phyloP scores from a whole-genome alignment of 2,113 vertebrate genomes.

The Calidris pygmaea region DNA sequence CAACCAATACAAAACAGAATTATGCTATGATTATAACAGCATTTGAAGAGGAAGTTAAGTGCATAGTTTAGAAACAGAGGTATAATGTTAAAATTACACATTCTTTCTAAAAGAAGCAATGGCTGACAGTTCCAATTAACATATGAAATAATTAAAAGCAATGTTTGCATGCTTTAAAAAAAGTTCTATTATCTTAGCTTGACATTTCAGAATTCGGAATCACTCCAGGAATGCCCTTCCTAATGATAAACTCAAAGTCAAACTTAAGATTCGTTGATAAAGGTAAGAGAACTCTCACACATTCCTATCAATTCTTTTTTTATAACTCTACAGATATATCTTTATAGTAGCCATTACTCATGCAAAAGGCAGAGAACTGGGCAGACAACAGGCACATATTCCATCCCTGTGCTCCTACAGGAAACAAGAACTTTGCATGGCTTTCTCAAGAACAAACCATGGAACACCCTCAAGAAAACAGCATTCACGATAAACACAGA shows the following conservation, averaged over 20 bases:
- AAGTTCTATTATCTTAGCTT: background rate
- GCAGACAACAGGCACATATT: background rate
- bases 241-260: background rate
- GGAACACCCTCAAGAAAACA: conserved; percentile 15
- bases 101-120: background rate
- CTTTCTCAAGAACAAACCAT: conserved; percentile 1
- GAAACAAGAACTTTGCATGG: background rate
- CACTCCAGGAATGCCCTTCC: background rate
- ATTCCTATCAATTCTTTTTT: background rate
- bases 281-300: background rate
- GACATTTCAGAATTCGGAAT: background rate
- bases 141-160: background rate
- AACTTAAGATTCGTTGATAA: background rate
- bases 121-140: background rate
- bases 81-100: background rate
- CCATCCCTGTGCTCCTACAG: background rate
- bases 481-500: conserved; percentile 19
- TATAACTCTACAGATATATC: background rate
- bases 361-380: background rate
- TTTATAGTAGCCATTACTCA: background rate
- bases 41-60: background rate
- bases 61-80: background rate
- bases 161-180: background rate
- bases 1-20: background rate
- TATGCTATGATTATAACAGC: background rate